Conservation (phyloP, 2,797 vertebrate genomes). For the Poeciliopsis presidionis region DNA sequence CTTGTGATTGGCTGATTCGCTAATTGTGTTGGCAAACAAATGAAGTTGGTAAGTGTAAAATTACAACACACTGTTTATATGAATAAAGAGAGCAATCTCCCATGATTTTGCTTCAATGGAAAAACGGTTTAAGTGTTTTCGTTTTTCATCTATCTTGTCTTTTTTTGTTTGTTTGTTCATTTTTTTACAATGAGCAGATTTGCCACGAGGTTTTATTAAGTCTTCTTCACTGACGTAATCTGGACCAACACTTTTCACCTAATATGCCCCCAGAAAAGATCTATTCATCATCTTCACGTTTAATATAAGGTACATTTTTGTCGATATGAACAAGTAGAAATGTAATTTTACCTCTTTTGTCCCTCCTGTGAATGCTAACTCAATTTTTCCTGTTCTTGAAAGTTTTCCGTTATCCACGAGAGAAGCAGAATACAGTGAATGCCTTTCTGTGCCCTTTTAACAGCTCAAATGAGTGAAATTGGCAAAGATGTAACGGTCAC, state of each 20-base stretch:
- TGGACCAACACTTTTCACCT: not conserved
- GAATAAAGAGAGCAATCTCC: too few species aligned
- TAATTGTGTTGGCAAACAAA: not conserved
- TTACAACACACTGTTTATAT: too few species aligned
- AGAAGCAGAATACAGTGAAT: not conserved
- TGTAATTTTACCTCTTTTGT: not conserved
- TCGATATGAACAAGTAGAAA: not conserved
- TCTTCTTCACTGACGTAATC: not conserved
- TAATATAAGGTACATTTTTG: not conserved
- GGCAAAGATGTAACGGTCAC: conserved; percentile 16
- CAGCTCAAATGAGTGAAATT: conserved; percentile 36
- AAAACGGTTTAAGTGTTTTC: too few species aligned
- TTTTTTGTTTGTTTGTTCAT: too few species aligned
- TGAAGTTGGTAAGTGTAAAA: too few species aligned
- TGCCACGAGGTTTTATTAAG: not conserved
- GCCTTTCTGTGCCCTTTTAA: conserved; percentile 17
- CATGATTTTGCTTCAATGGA: too few species aligned
- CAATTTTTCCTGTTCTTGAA: too few species aligned
- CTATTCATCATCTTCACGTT: not conserved
- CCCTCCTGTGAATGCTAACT: too few species aligned
- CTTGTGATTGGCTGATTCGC: not conserved
- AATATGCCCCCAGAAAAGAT: not conserved
- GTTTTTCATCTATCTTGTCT: too few species aligned
- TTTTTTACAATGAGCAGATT: not conserved
- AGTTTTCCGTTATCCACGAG: not conserved